Evolutionary conservation across 2,113 vertebrate genomes (phyloP).

Genomic region (Drymodes brunneopygia): DNA sequence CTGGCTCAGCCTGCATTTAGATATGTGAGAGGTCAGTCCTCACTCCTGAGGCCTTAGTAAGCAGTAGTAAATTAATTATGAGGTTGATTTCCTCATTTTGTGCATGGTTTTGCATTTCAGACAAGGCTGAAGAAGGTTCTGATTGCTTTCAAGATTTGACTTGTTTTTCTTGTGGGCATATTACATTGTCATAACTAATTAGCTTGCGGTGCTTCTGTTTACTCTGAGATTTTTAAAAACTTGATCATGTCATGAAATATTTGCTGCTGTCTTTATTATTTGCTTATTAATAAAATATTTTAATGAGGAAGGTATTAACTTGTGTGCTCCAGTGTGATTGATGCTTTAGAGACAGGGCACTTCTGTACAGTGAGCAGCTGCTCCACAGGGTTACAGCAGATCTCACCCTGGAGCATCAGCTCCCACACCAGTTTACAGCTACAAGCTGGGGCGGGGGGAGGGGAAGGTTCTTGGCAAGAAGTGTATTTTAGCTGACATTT

Average conservation of each 20-base stretch:
- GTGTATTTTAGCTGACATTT: neutral
- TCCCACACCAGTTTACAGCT: neutral
- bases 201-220: neutral
- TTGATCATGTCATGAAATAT: neutral
- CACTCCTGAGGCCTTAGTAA: neutral
- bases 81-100: neutral
- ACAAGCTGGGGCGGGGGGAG: rapidly evolving
- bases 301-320: neutral
- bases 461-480: neutral
- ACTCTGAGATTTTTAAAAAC: neutral
- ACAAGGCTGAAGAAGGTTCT: neutral
- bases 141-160: neutral
- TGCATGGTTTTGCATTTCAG: neutral
- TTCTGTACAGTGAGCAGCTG: neutral
- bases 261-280: neutral
- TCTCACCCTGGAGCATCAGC: neutral
- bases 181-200: neutral
- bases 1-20: neutral
- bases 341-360: neutral
- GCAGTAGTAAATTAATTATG: neutral
- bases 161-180: neutral
- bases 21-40: neutral
- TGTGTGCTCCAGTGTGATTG: neutral
- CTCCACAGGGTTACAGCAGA: neutral
- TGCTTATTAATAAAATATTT: conserved; percentile 51